Evolutionary conservation across 2,888 invertebrate species (phyloP).

Genomic region (Drosophila conformis): DNA sequence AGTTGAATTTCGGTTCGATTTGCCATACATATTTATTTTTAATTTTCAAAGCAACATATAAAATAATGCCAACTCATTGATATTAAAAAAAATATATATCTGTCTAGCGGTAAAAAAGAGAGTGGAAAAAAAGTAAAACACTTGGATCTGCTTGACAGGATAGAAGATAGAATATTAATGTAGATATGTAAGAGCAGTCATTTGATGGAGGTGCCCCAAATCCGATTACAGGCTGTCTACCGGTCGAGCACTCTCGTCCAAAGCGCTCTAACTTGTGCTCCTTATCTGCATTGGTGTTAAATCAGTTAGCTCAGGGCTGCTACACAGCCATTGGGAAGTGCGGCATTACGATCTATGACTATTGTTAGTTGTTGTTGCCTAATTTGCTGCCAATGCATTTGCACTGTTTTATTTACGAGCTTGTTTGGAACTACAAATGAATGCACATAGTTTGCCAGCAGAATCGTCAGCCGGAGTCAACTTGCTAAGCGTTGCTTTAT

Average conservation of each 20-base stretch:
- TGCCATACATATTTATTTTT: too few relatives aligned
- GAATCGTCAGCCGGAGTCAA: slow-evolving; percentile 14
- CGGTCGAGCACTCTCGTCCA: background rate
- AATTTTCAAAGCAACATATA: background rate
- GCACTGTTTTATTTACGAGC: slow-evolving; percentile 56
- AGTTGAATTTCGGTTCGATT: background rate
- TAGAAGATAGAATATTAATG: background rate
- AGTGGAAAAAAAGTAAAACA: background rate
- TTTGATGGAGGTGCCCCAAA: background rate
- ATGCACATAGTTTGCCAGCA: slow-evolving; percentile 29
- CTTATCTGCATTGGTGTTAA: slow-evolving; percentile 30
- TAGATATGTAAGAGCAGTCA: background rate
- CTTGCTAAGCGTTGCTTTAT: slow-evolving; percentile 41
- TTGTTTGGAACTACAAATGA: slow-evolving; percentile 46
- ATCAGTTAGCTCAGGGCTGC: slow-evolving; percentile 32
- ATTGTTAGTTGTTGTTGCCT: slow-evolving; percentile 26
- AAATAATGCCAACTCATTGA: too few relatives aligned
- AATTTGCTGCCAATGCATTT: slow-evolving; percentile 59
- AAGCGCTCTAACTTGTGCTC: background rate
- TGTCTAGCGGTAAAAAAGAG: too few relatives aligned
- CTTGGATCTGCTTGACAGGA: background rate
- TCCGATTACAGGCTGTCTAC: background rate
- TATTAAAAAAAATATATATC: too few relatives aligned
- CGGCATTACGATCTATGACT: slow-evolving; percentile 14
- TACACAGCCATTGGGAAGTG: slow-evolving; percentile 18